Conservation (phyloP, 2,113 vertebrate species). For the Etia nguti region DNA sequence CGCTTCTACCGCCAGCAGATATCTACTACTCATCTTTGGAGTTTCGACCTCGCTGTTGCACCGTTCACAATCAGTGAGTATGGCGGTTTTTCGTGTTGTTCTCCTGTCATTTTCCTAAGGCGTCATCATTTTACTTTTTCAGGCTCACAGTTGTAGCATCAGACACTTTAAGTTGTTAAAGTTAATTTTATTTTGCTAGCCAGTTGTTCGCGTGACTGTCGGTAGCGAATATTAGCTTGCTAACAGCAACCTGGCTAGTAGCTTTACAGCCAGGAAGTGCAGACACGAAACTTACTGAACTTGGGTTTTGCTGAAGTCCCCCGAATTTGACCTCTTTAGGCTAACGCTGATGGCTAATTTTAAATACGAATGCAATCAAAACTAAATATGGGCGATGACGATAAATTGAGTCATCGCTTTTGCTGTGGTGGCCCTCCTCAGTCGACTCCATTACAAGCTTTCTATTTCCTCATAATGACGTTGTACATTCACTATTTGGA, state of each 20-base stretch:
- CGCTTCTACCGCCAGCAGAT: neutral
- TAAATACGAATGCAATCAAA: neutral
- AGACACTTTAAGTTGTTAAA: accelerated
- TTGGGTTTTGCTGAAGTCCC: neutral
- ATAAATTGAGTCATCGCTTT: neutral
- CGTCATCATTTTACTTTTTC: accelerated
- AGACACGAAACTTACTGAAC: neutral
- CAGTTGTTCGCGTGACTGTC: neutral
- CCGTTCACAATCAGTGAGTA: neutral
- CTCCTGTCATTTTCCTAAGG: accelerated
- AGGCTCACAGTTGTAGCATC: accelerated
- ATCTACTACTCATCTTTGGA: neutral
- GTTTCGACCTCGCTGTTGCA: conserved; percentile 6
- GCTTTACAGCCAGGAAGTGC: conserved; percentile 3
- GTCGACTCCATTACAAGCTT: neutral
- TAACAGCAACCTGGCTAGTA: neutral
- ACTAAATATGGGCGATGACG: neutral
- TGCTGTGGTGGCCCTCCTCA: neutral
- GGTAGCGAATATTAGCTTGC: conserved; percentile 6
- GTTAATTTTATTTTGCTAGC: neutral
- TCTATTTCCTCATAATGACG: conserved; percentile 32
- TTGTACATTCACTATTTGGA: neutral
- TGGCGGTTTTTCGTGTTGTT: accelerated
- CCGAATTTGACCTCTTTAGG: accelerated
- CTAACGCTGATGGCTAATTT: neutral